phyloP scores from a whole-genome alignment of 2,888 invertebrate species.

The Tachina grossa region DNA sequence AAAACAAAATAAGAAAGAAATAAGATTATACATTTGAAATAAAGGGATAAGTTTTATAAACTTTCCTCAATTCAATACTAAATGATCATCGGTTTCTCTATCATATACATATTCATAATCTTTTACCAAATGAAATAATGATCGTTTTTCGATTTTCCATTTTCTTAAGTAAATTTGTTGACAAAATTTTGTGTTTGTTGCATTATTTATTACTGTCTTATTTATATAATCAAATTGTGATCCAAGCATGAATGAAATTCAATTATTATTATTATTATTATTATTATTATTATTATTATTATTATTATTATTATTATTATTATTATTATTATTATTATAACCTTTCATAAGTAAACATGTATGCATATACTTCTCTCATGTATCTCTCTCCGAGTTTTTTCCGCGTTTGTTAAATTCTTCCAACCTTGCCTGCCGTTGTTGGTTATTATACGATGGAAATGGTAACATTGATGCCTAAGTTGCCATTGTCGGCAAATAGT shows the following conservation, averaged over 20 bases:
- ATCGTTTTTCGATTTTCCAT: constrained; percentile 16
- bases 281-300: too few relatives aligned
- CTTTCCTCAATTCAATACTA: constrained; percentile 4
- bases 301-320: too few relatives aligned
- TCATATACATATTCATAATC: neutral
- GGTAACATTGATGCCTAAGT: constrained; percentile 99
- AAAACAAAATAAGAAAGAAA: neutral
- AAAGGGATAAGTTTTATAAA: constrained; percentile 37
- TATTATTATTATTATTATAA: neutral
- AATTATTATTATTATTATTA: constrained; percentile 4
- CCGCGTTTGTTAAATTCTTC: constrained; percentile 39
- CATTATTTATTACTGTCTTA: constrained; percentile 1
- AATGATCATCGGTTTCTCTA: neutral
- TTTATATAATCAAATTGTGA: constrained; percentile 24
- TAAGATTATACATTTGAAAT: neutral
- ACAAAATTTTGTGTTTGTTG: constrained; percentile 16
- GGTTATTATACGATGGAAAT: constrained; percentile 92
- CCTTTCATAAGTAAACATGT: constrained; percentile 8
- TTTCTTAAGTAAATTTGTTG: constrained; percentile 8
- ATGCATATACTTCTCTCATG: constrained; percentile 17
- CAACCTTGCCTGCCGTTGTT: constrained; percentile 38
- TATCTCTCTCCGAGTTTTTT: constrained; percentile 32
- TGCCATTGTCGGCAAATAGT: constrained; percentile 99
- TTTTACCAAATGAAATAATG: constrained; percentile 17
- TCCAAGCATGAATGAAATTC: constrained; percentile 20